Evolutionary conservation across 2,888 invertebrate species (phyloP), one percentile per base, ranked within the genome.

Genomic region (Cerceris rybyensis): DNA sequence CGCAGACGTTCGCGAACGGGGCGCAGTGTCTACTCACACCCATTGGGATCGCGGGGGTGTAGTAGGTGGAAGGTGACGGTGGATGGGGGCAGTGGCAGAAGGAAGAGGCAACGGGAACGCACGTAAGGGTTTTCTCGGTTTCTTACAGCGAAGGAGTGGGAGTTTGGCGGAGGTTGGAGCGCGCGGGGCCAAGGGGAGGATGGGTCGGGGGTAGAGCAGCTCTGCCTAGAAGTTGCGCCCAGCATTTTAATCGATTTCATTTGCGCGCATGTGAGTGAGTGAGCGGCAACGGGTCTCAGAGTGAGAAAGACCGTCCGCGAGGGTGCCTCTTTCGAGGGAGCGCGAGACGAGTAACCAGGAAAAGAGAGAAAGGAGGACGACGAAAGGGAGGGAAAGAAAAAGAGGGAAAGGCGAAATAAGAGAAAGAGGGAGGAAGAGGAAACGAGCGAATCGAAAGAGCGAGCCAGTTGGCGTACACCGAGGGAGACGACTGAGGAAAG

Each of bases 211-310:
- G 78, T 70, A 81, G 78, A 83, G 78, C 83, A 81, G 93, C 93
- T 93, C 93, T 93, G 93, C 93, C 93, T 93, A 93, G 93, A 93
- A 93, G 93, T 93, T 93, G 93, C 93, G 93, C 93, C 93, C 94
- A 94, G 94, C 94, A 94, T 94, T 94, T 94, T 94, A 94, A 94
- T 94, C 94, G 94, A 94, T 94, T 94, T 94, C 94, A 94, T 94
- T 94, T 94, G 94, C 94, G 93, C 93, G 94, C 94, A 94, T 94
- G 94, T 94, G 94, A 94, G 94, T 93, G 94, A 94, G 92, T 84
- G 86, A 88, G 84, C 81, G 84, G 63, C 61, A 42, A 65, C 65
- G 58, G 54, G 57, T 17, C 58, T 70, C 81, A 72, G 70, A 78
- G 69, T 41, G 68, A 83, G 84, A 82, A 78, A 75, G 73, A 82